Conservation (phyloP, 2,888 invertebrate genomes). For the Nowickia ferox region DNA sequence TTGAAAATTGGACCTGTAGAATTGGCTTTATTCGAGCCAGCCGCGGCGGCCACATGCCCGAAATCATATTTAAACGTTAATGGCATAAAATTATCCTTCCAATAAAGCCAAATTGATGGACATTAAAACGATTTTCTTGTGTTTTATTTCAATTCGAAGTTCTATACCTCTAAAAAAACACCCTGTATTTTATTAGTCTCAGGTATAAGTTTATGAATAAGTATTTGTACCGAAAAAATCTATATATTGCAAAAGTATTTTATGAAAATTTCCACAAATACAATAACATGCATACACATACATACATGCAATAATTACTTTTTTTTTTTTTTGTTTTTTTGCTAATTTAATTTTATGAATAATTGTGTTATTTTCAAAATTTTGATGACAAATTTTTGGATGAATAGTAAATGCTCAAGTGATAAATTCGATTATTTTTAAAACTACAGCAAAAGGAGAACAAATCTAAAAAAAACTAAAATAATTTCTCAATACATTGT, state of each 20-base stretch:
- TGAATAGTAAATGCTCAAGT: constrained; percentile 33
- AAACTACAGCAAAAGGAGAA: not conserved
- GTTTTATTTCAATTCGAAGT: too few relatives aligned
- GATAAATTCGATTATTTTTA: constrained; percentile 50
- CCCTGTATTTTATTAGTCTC: constrained; percentile 29
- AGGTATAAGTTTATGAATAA: constrained; percentile 19
- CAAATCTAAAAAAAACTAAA: constrained; percentile 1
- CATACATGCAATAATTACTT: constrained; percentile 1
- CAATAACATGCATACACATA: too few relatives aligned
- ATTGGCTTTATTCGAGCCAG: too few relatives aligned
- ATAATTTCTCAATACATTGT: constrained; percentile 17
- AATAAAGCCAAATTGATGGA: too few relatives aligned
- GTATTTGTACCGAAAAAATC: constrained; percentile 7
- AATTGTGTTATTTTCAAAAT: constrained; percentile 64
- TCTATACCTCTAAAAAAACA: too few relatives aligned
- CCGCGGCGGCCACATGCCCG: too few relatives aligned
- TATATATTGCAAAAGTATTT: constrained; percentile 41
- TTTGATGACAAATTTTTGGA: constrained; percentile 63
- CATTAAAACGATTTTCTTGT: too few relatives aligned
- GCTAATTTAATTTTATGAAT: constrained; percentile 56
- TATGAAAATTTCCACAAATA: constrained; percentile 42
- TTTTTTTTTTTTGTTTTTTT: not conserved
- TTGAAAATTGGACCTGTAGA: too few relatives aligned
- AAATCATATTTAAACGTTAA: too few relatives aligned
- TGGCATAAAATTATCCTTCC: too few relatives aligned